Evolutionary conservation across 2,797 vertebrate genomes (phyloP).

Genomic region (Lemur catta): DNA sequence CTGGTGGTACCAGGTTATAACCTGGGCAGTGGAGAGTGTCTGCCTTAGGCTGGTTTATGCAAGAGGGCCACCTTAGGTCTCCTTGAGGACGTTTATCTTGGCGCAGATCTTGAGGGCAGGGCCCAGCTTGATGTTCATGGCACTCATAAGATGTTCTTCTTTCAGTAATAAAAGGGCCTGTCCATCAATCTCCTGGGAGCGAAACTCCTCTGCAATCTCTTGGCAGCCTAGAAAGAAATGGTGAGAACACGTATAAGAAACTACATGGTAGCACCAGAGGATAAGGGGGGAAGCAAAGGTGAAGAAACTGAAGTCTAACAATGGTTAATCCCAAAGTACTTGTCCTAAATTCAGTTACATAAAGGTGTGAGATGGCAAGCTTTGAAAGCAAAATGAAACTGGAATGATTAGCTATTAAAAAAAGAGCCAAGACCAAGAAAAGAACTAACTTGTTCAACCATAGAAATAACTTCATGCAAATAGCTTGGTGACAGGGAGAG

Average conservation of each 20-base stretch:
- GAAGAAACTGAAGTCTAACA: neutral
- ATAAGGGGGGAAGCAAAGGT: neutral
- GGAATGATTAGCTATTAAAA: neutral
- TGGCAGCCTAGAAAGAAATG: conserved; percentile 89
- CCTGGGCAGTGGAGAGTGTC: conserved; percentile 55
- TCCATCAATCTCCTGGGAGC: conserved; percentile 97
- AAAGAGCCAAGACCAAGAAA: neutral
- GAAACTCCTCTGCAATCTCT: conserved; percentile 96
- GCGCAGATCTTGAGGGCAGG: conserved; percentile 99
- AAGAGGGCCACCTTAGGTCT: conserved; percentile 84
- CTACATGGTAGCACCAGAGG: neutral
- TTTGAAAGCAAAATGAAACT: conserved; percentile 12
- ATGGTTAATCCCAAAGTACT: neutral
- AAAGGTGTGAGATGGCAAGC: neutral
- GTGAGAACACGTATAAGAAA: neutral
- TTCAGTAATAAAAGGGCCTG: conserved; percentile 97
- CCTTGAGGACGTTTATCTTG: conserved; percentile 96
- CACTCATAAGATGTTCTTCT: conserved; percentile 98
- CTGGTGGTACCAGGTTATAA: conserved; percentile 68
- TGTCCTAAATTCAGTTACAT: neutral
- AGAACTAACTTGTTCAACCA: neutral
- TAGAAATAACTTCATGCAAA: neutral
- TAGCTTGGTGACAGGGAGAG: neutral
- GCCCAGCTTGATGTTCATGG: conserved; percentile 98
- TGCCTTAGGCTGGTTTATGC: conserved; percentile 53